Evolutionary conservation across 2,113 vertebrate species (phyloP), one percentile per base, ranked within the genome.

Genomic region (Cynoglossus semilaevis): DNA sequence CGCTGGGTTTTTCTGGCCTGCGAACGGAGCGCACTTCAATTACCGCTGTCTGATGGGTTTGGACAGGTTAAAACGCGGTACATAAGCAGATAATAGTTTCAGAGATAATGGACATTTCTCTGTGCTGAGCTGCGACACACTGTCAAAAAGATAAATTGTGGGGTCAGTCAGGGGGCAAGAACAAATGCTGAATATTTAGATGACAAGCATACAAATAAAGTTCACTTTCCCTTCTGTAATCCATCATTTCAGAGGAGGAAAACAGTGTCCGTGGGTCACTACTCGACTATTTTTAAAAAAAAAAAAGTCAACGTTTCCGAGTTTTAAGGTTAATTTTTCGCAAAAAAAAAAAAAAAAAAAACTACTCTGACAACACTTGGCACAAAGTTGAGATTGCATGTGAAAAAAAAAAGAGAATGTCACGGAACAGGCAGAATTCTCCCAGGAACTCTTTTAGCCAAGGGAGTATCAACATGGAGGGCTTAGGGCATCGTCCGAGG

Each of bases 81-180:
- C 83, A 87, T 70, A 72, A 77, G 62, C 68, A 81, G 85, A 74
- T 87, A 88, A 88, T 88, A 51, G 82, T 76, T 66, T 37, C 40
- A 42, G 65, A 86, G 87, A 88, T 89, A 82, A 88, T 88, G 82
- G 81, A 76, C 75, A 87, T 86, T 62, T 85, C 60, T 51, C 63
- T 19, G 47, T 54, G 70, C 18, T 51, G 53, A 69, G 68, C 44
- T 63, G 55, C 43, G 58, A 69, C 75, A 71, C 69, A 70, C 56
- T 84, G 85, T 89, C 89, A 89, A 80, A 87, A 88, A 91, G 88
- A 91, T 88, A 86, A 91, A 91, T 91, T 77, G 58, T 58, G 15
- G 46, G 85, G 84, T 87, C 87, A 79, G 22, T 66, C 44, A 44
- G 51, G 51, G 68, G 77, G 63, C 62, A 69, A 59, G 63, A 64